Conservation (phyloP, 2,888 invertebrate species). For the Ophioninae sp. region DNA sequence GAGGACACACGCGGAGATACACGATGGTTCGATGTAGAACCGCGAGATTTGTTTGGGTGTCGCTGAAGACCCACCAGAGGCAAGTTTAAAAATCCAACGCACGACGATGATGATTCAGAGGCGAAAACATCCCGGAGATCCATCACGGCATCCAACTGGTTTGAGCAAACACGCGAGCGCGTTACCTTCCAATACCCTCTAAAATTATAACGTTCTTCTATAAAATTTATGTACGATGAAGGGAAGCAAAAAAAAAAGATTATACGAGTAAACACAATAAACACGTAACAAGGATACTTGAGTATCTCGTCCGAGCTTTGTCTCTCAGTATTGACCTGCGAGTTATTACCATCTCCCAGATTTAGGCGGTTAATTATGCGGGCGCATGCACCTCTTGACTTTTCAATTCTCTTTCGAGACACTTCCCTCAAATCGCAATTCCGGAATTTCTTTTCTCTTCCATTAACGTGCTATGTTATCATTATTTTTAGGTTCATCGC, state of each 20-base stretch:
- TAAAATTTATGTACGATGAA: neutral
- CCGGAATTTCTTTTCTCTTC: neutral
- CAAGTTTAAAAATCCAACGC: too few relatives aligned
- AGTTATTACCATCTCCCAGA: conserved; percentile 3
- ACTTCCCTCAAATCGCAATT: conserved; percentile 20
- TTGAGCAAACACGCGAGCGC: too few relatives aligned
- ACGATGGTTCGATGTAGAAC: too few relatives aligned
- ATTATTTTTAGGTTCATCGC: conserved; percentile 63
- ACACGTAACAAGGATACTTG: conserved; percentile 16
- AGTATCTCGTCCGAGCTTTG: neutral
- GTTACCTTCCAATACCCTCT: neutral
- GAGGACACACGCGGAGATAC: too few relatives aligned
- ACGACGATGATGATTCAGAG: too few relatives aligned
- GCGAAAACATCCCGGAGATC: too few relatives aligned
- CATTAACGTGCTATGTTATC: conserved; percentile 40
- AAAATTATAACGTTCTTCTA: neutral
- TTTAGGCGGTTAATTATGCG: conserved; percentile 5
- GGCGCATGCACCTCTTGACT: conserved; percentile 5
- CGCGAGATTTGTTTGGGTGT: too few relatives aligned
- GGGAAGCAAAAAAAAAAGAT: neutral
- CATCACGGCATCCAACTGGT: too few relatives aligned
- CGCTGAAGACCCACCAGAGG: too few relatives aligned
- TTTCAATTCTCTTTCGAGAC: neutral
- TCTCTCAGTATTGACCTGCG: neutral
- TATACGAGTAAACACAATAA: conserved; percentile 50